Percentiles rank a stretch among this genome's conserved stretches.
These are phyloP conservation scores for Dascyllus trimaculatus DNA, from an alignment of 2,113 vertebrate species.

Conservation along the genomic window DNA sequence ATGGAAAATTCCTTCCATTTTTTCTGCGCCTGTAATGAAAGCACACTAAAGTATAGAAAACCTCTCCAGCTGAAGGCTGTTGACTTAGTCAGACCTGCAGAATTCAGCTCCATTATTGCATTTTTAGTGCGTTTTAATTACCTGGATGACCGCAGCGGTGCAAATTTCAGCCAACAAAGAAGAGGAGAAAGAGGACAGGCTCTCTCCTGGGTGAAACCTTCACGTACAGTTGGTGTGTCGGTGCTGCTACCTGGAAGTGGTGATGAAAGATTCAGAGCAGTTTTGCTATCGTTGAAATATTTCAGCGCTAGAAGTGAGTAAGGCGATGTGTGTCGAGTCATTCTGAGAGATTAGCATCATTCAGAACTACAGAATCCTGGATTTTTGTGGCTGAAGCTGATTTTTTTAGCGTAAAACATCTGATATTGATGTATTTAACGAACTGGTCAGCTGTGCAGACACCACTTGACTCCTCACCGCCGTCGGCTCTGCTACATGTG, in stretches of 20 bases:
- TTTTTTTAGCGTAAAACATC: too few relatives aligned
- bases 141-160: background rate
- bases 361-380: too few relatives aligned
- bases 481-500: too few relatives aligned
- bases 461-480: too few relatives aligned
- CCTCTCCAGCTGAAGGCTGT: background rate
- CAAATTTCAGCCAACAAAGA: background rate
- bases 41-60: background rate
- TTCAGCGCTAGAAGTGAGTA: background rate
- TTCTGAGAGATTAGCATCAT: too few relatives aligned
- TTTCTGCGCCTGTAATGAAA: background rate
- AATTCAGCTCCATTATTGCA: background rate
- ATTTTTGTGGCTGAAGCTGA: too few relatives aligned
- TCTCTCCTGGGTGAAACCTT: background rate
- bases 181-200: background rate
- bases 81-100: background rate
- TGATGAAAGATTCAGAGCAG: background rate
- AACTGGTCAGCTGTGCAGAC: too few relatives aligned
- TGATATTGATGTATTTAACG: too few relatives aligned
- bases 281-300: background rate
- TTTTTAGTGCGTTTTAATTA: slow-evolving; percentile 5
- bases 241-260: background rate
- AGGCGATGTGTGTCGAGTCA: too few relatives aligned
- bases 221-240: background rate
- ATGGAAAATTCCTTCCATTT: background rate